Conservation (phyloP, 2,113 vertebrate genomes). For the Alosa alosa region DNA sequence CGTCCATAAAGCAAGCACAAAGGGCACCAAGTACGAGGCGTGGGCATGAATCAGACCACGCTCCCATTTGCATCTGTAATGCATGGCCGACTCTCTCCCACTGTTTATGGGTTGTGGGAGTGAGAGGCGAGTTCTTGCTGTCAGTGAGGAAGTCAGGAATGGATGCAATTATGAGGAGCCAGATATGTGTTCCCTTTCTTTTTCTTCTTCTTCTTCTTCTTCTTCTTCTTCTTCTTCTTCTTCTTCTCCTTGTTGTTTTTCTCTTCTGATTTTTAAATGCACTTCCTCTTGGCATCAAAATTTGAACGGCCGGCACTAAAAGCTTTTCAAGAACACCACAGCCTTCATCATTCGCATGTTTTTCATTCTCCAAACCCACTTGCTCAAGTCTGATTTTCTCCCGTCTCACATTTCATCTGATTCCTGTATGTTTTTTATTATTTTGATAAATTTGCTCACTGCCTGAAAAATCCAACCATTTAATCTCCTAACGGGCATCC, state of each 20-base stretch:
- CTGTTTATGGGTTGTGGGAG: slow-evolving; percentile 12
- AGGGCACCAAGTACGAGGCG: slow-evolving; percentile 35
- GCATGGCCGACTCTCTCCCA: slow-evolving; percentile 26
- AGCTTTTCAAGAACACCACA: slow-evolving; percentile 14
- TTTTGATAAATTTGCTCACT: neutral
- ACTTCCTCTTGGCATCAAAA: neutral
- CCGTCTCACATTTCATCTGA: neutral
- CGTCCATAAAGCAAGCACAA: slow-evolving; percentile 49
- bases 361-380: neutral
- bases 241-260: neutral
- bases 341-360: neutral
- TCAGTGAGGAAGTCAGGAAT: neutral
- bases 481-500: neutral
- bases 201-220: neutral
- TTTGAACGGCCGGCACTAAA: neutral
- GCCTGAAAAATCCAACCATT: neutral
- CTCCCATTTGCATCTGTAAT: slow-evolving; percentile 58
- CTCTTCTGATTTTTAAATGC: neutral
- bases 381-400: neutral
- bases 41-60: slow-evolving; percentile 48
- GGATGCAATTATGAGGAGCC: neutral
- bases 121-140: neutral
- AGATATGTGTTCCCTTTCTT: neutral
- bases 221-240: too few relatives aligned
- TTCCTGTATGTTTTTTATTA: neutral